These are phyloP conservation scores for Chloroceryle aenea DNA, from an alignment of 2,113 vertebrate species.

Conservation along the genomic window DNA sequence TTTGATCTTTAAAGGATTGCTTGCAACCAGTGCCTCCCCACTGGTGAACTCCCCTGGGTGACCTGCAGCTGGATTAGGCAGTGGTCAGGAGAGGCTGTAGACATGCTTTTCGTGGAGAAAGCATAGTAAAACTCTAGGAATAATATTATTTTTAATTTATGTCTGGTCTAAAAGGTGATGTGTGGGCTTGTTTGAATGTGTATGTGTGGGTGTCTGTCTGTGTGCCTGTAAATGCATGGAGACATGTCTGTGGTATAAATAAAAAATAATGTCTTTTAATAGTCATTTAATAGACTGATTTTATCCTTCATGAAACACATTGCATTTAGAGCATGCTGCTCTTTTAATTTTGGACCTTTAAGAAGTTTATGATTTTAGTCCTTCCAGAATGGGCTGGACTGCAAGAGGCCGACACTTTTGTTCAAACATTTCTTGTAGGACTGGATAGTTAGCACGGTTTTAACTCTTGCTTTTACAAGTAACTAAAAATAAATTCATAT, in stretches of 20 bases:
- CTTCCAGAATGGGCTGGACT: not conserved
- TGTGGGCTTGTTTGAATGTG: not conserved
- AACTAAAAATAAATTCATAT: not conserved
- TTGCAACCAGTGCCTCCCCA: not conserved
- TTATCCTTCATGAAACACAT: not conserved
- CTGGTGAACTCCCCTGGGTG: not conserved
- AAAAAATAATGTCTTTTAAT: not conserved
- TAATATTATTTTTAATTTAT: not conserved
- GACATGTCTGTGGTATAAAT: not conserved
- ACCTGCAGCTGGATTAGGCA: not conserved
- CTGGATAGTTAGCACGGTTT: not conserved
- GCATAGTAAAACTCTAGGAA: not conserved
- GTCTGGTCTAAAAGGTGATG: not conserved
- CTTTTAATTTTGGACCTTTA: not conserved
- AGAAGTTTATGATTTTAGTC: not conserved
- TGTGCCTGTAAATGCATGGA: not conserved
- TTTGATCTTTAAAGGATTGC: not conserved
- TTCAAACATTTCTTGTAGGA: not conserved
- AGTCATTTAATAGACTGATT: not conserved
- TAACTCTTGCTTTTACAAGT: not conserved
- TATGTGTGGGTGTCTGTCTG: not conserved
- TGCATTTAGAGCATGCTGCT: not conserved
- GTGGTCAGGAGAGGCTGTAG: not conserved
- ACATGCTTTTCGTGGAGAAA: not conserved
- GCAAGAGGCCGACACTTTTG: not conserved